Percentiles rank a stretch among this genome's conserved stretches.
These are phyloP conservation scores for Prionchulus punctatus DNA, from an alignment of 2,888 invertebrate species.

Conservation along the genomic window DNA sequence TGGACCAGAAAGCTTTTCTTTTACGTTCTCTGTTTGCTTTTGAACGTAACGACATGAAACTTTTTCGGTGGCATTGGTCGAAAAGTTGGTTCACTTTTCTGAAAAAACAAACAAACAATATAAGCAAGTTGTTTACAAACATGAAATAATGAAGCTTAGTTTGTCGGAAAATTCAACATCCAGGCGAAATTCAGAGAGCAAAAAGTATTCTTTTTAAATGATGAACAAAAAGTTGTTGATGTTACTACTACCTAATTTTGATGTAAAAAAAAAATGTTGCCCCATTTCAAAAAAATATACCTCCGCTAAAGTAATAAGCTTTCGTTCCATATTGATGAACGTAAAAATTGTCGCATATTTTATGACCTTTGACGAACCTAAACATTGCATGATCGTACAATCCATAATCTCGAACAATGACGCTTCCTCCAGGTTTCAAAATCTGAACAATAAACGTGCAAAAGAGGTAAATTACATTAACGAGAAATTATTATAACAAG, in stretches of 20 bases:
- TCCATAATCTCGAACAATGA: constrained; percentile 83
- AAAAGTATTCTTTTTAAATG: too few relatives aligned
- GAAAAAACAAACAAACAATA: constrained; percentile 41
- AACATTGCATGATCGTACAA: constrained; percentile 88
- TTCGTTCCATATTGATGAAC: constrained; percentile 91
- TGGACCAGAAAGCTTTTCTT: constrained; percentile 74
- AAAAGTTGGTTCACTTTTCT: constrained; percentile 50
- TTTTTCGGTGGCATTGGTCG: constrained; percentile 52
- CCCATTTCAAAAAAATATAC: too few relatives aligned
- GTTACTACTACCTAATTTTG: too few relatives aligned
- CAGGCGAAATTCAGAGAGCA: too few relatives aligned
- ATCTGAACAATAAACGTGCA: constrained; percentile 29
- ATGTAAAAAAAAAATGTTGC: too few relatives aligned
- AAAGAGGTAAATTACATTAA: constrained; percentile 4
- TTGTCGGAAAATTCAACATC: too few relatives aligned
- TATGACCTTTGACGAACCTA: constrained; percentile 76
- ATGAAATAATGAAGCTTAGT: too few relatives aligned
- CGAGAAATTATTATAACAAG: too few relatives aligned
- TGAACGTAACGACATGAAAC: constrained; percentile 58
- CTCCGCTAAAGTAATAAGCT: constrained; percentile 42
- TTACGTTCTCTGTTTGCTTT: constrained; percentile 72
- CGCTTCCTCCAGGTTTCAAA: constrained; percentile 50
- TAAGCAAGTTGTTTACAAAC: too few relatives aligned
- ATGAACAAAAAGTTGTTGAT: too few relatives aligned
- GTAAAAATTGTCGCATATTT: constrained; percentile 72